A percentile compares a stretch with the other conserved stretches of the same genome.
These are phyloP conservation scores for Pangasius djambal DNA, from an alignment of 2,797 vertebrate genomes.

Conservation along the genomic window DNA sequence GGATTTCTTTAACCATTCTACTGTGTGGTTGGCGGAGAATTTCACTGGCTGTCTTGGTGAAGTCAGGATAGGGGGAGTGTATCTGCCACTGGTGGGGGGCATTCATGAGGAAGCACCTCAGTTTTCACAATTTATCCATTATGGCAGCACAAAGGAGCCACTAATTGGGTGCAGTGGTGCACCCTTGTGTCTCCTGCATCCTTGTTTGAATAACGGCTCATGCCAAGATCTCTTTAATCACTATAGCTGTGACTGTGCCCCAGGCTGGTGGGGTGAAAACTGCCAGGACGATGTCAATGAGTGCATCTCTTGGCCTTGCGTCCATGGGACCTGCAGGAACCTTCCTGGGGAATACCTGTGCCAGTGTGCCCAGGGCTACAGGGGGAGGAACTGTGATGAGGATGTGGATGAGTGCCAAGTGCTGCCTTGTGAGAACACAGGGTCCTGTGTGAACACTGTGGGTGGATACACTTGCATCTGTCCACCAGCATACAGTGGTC, in stretches of 20 bases:
- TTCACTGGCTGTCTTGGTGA: slow-evolving; percentile 90
- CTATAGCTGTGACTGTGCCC: slow-evolving; percentile 80
- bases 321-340: slow-evolving; percentile 80
- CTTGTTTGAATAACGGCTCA: slow-evolving; percentile 81
- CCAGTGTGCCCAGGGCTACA: slow-evolving; percentile 83
- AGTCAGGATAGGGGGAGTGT: slow-evolving; percentile 83
- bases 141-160: slow-evolving; percentile 31
- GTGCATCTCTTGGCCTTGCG: slow-evolving; percentile 81
- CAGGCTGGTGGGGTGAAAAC: slow-evolving; percentile 82
- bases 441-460: slow-evolving; percentile 71
- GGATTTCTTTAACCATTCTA: slow-evolving; percentile 80
- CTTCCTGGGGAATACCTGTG: slow-evolving; percentile 83
- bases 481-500: slow-evolving; percentile 73
- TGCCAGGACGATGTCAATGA: slow-evolving; percentile 82
- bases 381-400: slow-evolving; percentile 80
- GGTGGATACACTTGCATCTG: slow-evolving; percentile 81
- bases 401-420: slow-evolving; percentile 83
- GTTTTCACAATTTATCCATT: slow-evolving; percentile 71
- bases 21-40: slow-evolving; percentile 80
- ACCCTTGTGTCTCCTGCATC: slow-evolving; percentile 78
- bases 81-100: slow-evolving; percentile 78
- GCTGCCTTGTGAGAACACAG: slow-evolving; percentile 81
- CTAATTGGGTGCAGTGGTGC: slow-evolving; percentile 79
- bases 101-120: slow-evolving; percentile 60
- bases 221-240: slow-evolving; percentile 88